A percentile compares a stretch with the other conserved stretches of the same genome.
Evolutionary conservation across 2,888 invertebrate species (phyloP).

Genomic region (Ornithoptera priamus): DNA sequence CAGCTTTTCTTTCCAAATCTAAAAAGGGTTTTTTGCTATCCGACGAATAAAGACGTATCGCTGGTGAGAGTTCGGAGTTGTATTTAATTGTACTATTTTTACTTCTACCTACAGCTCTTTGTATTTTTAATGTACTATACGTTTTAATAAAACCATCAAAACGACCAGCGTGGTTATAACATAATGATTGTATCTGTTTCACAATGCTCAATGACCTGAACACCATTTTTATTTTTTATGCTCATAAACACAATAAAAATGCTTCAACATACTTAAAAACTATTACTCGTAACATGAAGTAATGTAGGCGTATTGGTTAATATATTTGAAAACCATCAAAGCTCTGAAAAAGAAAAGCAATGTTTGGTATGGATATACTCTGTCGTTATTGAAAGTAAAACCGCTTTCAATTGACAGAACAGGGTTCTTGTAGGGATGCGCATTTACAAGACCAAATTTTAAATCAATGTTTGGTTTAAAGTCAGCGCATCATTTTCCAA

Average conservation of each 20-base stretch:
- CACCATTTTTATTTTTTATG: conserved; percentile 47
- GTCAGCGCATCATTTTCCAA: too few species aligned
- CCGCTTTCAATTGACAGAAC: neutral
- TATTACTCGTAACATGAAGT: neutral
- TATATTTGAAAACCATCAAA: neutral
- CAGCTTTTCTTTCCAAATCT: conserved; percentile 69
- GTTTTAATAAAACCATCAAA: conserved; percentile 38
- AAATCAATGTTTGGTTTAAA: too few species aligned
- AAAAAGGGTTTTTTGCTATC: conserved; percentile 65
- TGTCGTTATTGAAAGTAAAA: neutral
- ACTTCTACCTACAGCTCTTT: conserved; percentile 29
- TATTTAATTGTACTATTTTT: conserved; percentile 40
- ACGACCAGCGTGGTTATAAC: conserved; percentile 38
- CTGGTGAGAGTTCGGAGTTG: conserved; percentile 43
- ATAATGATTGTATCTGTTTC: conserved; percentile 47
- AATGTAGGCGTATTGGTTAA: neutral
- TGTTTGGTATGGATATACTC: neutral
- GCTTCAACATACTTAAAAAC: conserved; percentile 4
- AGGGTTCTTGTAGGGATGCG: neutral
- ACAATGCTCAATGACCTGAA: conserved; percentile 47
- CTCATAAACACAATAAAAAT: conserved; percentile 14
- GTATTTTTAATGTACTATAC: conserved; percentile 31
- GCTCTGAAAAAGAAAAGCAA: neutral
- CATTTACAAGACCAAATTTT: too few species aligned
- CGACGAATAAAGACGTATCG: conserved; percentile 58